Evolutionary conservation across 2,888 invertebrate genomes (phyloP).

Genomic region (Dicyrtoma fusca): DNA sequence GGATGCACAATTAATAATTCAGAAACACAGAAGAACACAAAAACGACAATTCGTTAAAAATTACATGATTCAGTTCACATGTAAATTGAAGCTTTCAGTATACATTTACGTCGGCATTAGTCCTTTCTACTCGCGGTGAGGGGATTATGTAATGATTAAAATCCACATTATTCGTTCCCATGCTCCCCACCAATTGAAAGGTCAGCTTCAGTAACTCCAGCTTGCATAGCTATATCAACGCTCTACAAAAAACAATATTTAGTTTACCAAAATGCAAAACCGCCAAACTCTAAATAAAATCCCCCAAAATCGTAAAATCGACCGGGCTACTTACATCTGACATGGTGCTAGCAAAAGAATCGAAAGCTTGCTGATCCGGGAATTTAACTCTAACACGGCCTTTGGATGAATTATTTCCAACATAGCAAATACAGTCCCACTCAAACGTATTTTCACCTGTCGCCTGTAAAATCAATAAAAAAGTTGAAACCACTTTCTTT

Average conservation of each 20-base stretch:
- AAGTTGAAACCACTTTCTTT: conserved; percentile 3
- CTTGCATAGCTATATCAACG: conserved; percentile 46
- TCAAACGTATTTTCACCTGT: conserved; percentile 43
- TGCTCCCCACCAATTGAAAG: conserved; percentile 32
- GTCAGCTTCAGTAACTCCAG: conserved; percentile 44
- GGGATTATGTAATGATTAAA: no score
- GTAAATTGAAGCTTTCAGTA: no score
- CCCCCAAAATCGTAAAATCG: neutral
- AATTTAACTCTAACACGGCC: conserved; percentile 41
- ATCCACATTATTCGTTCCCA: neutral
- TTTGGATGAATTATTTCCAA: conserved; percentile 36
- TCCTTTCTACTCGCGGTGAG: no score
- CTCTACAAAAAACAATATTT: conserved; percentile 35
- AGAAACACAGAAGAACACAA: no score
- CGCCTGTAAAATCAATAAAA: conserved; percentile 27
- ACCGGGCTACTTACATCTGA: conserved; percentile 50
- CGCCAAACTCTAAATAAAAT: neutral
- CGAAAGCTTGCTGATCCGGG: conserved; percentile 44
- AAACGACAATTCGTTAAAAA: no score
- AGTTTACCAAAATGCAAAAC: neutral
- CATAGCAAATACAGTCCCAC: conserved; percentile 41
- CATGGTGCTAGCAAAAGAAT: conserved; percentile 44
- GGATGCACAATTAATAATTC: no score
- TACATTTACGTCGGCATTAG: no score
- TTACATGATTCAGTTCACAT: no score